Evolutionary conservation across 2,113 vertebrate species (phyloP).

Genomic region (Xiphophorus hellerii): DNA sequence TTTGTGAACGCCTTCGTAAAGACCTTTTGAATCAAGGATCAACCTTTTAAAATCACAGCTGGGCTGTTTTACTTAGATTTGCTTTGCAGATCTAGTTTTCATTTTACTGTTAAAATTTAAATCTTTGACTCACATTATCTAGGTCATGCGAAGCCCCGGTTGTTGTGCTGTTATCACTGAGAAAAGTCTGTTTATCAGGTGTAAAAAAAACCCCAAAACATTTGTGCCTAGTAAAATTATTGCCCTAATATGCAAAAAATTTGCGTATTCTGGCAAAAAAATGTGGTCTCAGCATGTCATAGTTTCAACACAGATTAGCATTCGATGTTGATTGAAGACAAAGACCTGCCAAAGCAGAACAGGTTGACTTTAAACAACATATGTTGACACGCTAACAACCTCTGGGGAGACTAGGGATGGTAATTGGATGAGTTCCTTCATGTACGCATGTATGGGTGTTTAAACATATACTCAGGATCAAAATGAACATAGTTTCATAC

Average conservation of each 20-base stretch:
- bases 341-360: slow-evolving; percentile 31
- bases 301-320: slow-evolving; percentile 18
- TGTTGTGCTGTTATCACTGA: too few relatives aligned
- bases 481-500: neutral
- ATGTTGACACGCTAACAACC: slow-evolving; percentile 38
- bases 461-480: slow-evolving; percentile 26
- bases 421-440: slow-evolving; percentile 45
- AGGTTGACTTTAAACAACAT: slow-evolving; percentile 19
- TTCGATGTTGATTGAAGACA: slow-evolving; percentile 25
- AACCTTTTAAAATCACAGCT: slow-evolving; percentile 35
- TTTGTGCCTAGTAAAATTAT: neutral
- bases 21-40: slow-evolving; percentile 32
- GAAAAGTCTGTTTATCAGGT: too few relatives aligned
- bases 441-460: slow-evolving; percentile 49
- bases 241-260: neutral
- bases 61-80: slow-evolving; percentile 2
- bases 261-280: neutral
- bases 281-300: neutral
- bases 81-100: too few relatives aligned
- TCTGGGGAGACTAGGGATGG: slow-evolving; percentile 32
- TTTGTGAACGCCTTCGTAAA: slow-evolving; percentile 35
- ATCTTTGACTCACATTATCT: neutral
- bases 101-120: neutral
- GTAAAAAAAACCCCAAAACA: too few relatives aligned
- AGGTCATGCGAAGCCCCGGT: neutral